Conservation (phyloP, 2,888 invertebrate genomes). For the Lochmaea crataegi region DNA sequence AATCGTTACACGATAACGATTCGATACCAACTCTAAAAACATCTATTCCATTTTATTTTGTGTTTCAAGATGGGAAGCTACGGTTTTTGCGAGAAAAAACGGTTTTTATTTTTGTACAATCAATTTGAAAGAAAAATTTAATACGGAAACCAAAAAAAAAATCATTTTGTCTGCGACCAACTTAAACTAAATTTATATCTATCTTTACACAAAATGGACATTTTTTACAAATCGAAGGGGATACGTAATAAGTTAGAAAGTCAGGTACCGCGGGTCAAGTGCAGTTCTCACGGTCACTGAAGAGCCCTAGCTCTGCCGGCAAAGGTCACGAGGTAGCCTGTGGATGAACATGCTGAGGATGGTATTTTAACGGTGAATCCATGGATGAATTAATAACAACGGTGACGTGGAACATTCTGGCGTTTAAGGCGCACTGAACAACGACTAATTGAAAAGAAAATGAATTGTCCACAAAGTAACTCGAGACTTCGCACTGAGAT, state of each 20-base stretch:
- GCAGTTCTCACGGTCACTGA: constrained; percentile 59
- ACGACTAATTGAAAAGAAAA: constrained; percentile 29
- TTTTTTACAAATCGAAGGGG: constrained; percentile 66
- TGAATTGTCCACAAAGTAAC: constrained; percentile 59
- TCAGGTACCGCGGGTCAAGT: constrained; percentile 61
- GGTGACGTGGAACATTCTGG: constrained; percentile 33
- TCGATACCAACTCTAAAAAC: constrained; percentile 12
- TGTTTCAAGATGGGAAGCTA: constrained; percentile 43
- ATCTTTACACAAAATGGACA: constrained; percentile 68
- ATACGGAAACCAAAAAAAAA: constrained; percentile 36
- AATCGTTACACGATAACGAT: constrained; percentile 55
- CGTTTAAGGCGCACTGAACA: constrained; percentile 50
- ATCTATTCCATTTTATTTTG: constrained; percentile 21
- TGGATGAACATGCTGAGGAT: constrained; percentile 48
- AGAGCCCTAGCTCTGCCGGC: constrained; percentile 50
- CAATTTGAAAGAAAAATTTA: constrained; percentile 36
- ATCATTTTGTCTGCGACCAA: constrained; percentile 53
- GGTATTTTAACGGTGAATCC: constrained; percentile 37
- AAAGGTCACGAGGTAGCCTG: constrained; percentile 59
- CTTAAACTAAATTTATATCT: constrained; percentile 66
- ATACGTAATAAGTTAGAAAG: constrained; percentile 64
- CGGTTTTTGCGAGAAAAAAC: too few relatives aligned
- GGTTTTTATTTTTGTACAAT: constrained; percentile 54
- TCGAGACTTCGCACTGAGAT: constrained; percentile 60
- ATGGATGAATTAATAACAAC: constrained; percentile 36